Conservation (phyloP, 2,113 vertebrate genomes). For the Pristiophorus japonicus region DNA sequence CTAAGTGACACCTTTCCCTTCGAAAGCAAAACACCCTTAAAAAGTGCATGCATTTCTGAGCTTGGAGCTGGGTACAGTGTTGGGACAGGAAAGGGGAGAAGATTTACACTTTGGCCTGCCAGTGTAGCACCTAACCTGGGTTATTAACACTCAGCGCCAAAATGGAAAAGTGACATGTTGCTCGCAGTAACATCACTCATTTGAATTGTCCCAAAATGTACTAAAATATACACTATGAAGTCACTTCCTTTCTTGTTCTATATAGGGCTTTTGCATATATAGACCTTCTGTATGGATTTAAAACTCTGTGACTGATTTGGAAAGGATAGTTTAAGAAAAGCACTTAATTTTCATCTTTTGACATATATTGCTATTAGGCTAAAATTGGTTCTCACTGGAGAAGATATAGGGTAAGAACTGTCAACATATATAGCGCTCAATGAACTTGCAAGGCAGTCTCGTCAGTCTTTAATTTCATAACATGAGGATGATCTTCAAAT, state of each 20-base stretch:
- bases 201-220: neutral
- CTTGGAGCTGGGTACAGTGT: neutral
- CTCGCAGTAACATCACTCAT: neutral
- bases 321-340: neutral
- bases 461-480: no score
- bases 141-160: neutral
- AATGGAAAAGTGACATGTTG: neutral
- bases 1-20: neutral
- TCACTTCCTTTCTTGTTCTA: neutral
- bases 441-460: neutral
- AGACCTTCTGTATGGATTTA: neutral
- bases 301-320: neutral
- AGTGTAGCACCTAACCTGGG: neutral
- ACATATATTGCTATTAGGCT: neutral
- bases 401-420: neutral
- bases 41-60: neutral
- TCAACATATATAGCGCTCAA: neutral
- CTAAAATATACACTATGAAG: neutral
- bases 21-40: neutral
- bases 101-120: neutral
- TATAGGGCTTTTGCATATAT: neutral
- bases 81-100: neutral
- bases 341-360: neutral
- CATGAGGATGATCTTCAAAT: no score
- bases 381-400: neutral